Conservation (phyloP, 2,113 vertebrate species). For the Hoplias malabaricus region DNA sequence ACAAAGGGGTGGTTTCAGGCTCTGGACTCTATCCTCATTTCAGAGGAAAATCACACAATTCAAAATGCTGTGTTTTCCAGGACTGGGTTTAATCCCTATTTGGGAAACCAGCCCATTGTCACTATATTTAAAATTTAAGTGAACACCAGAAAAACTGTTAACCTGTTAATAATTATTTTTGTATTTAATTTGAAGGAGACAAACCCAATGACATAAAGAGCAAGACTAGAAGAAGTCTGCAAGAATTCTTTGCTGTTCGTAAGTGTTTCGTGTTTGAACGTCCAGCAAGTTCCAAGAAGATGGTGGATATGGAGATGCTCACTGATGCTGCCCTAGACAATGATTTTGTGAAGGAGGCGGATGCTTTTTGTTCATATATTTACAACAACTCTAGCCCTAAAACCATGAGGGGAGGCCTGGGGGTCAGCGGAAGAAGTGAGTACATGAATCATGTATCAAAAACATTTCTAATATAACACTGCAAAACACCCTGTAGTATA, state of each 20-base stretch:
- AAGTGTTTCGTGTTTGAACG: constrained; percentile 54
- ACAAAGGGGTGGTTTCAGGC: no score
- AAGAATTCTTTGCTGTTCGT: constrained; percentile 43
- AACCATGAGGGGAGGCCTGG: constrained; percentile 40
- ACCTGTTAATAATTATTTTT: no score
- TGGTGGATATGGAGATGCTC: constrained; percentile 39
- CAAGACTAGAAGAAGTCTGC: constrained; percentile 27
- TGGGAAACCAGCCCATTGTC: no score
- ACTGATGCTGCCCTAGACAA: constrained; percentile 22
- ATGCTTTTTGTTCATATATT: constrained; percentile 54
- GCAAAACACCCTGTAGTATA: no score
- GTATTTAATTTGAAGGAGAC: background rate
- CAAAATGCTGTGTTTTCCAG: no score
- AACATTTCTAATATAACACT: background rate
- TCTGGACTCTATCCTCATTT: no score
- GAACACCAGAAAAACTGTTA: background rate
- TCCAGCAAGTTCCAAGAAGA: constrained; percentile 15
- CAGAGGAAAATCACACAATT: no score
- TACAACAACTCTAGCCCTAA: constrained; percentile 38
- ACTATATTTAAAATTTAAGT: no score
- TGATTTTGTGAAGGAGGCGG: constrained; percentile 47
- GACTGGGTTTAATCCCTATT: no score
- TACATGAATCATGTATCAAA: background rate
- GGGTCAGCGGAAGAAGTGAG: constrained; percentile 54
- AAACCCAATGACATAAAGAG: background rate